phyloP scores from a whole-genome alignment of 1,140 invertebrate species.

The Aphelenchoides fujianensis region DNA sequence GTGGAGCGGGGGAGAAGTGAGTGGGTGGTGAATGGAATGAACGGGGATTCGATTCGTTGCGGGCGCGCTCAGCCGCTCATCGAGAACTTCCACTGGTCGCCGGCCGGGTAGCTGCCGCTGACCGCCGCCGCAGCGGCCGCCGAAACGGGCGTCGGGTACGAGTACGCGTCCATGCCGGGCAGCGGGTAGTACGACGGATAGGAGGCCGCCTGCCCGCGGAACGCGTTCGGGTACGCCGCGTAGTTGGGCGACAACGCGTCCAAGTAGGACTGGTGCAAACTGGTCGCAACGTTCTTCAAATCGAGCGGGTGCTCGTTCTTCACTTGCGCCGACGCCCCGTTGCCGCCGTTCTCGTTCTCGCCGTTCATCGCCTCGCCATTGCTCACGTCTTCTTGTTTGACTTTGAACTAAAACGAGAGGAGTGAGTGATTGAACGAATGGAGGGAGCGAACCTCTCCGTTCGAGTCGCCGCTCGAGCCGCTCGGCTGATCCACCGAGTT shows the following conservation, averaged over 20 bases:
- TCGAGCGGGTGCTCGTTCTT: constrained; percentile 2
- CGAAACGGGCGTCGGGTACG: constrained; percentile 4
- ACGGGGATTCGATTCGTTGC: neutral
- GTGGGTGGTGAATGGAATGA: too few species aligned
- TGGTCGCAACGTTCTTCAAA: constrained; percentile 11
- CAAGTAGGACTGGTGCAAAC: constrained; percentile 8
- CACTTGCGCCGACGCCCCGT: neutral
- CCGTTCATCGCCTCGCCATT: neutral
- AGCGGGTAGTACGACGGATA: neutral
- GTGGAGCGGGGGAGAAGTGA: too few species aligned
- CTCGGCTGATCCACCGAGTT: constrained; percentile 17
- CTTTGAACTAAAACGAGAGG: constrained; percentile 7
- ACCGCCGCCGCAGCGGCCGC: neutral
- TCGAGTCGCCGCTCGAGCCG: neutral
- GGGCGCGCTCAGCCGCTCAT: too few species aligned
- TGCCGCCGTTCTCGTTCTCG: neutral
- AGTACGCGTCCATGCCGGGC: constrained; percentile 4
- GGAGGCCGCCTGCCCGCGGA: constrained; percentile 13
- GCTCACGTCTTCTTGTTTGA: neutral
- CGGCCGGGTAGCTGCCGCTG: neutral
- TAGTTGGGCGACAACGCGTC: constrained; percentile 2
- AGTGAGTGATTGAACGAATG: too few species aligned
- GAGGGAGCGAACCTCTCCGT: neutral
- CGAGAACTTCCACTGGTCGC: constrained; percentile 12
- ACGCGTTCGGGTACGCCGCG: constrained; percentile 1